A percentile compares a stretch with the other conserved stretches of the same genome.
Evolutionary conservation across 2,888 invertebrate species (phyloP).

Genomic region (Sphaeridia pumilis): DNA sequence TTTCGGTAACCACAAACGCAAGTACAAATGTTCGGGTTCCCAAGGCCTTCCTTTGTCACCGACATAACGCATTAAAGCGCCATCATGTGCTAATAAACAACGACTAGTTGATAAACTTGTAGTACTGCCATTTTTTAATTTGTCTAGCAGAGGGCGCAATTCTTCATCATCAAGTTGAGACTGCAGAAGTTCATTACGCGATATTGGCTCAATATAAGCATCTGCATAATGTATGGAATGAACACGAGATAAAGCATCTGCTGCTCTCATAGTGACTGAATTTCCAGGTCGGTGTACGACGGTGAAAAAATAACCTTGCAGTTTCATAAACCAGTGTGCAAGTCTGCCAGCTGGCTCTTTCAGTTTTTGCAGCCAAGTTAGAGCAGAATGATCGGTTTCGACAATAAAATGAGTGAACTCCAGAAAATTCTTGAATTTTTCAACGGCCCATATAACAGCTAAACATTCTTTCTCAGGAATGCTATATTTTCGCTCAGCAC

Average conservation of each 20-base stretch:
- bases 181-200: background rate
- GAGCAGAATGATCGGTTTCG: constrained; percentile 42
- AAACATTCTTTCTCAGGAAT: constrained; percentile 41
- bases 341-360: constrained; percentile 41
- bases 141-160: no score
- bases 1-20: constrained; percentile 20
- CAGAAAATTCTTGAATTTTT: constrained; percentile 41
- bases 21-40: constrained; percentile 16
- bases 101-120: no score
- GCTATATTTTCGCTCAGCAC: constrained; percentile 39
- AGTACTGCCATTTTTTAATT: no score
- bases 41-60: constrained; percentile 14
- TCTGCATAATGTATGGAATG: constrained; percentile 6
- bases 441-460: constrained; percentile 38
- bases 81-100: background rate
- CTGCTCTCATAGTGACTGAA: constrained; percentile 31
- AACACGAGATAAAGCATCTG: constrained; percentile 39
- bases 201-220: background rate
- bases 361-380: constrained; percentile 41
- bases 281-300: constrained; percentile 38
- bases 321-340: constrained; percentile 41
- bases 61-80: constrained; percentile 1
- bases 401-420: constrained; percentile 38
- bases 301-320: constrained; percentile 39
- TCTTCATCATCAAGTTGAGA: background rate